A percentile compares a stretch with the other conserved stretches of the same genome.
Conservation (phyloP, 2,113 vertebrate species). For the Tetrao urogallus region DNA sequence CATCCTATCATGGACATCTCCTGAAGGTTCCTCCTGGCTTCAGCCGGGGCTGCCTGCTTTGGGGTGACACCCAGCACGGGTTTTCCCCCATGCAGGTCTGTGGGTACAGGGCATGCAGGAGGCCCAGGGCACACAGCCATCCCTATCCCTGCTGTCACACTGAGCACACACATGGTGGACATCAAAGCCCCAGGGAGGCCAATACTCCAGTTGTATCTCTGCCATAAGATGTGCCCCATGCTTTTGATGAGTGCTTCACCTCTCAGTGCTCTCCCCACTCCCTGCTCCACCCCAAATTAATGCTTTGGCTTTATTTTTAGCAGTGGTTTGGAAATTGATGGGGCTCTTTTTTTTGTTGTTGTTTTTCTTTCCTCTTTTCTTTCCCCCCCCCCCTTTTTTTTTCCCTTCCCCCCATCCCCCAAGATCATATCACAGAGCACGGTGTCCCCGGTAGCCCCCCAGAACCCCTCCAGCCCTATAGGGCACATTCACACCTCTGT, state of each 20-base stretch:
- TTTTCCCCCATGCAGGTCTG: background rate
- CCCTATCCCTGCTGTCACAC: background rate
- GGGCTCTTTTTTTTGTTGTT: background rate
- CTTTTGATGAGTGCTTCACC: constrained; percentile 85
- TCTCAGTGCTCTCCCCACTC: constrained; percentile 52
- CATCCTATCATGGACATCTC: fast-evolving
- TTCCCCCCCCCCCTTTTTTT: background rate
- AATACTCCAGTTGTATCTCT: constrained; percentile 85
- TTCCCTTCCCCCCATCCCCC: too few relatives aligned
- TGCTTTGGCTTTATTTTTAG: constrained; percentile 73
- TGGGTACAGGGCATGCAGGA: background rate
- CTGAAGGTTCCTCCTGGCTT: background rate
- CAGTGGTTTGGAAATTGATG: constrained; percentile 59
- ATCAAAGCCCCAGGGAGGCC: constrained; percentile 87
- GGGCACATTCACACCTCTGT: constrained; percentile 86
- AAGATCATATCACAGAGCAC: background rate
- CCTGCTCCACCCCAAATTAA: constrained; percentile 46
- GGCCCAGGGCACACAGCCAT: constrained; percentile 9
- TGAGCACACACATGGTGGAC: constrained; percentile 70
- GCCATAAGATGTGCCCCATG: constrained; percentile 71
- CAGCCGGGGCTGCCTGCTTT: background rate
- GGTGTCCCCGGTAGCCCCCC: background rate
- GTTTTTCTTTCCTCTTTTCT: background rate
- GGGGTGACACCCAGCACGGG: background rate
- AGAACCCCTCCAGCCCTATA: constrained; percentile 47